Conservation (phyloP, 2,113 vertebrate genomes). For the Pionites leucogaster region DNA sequence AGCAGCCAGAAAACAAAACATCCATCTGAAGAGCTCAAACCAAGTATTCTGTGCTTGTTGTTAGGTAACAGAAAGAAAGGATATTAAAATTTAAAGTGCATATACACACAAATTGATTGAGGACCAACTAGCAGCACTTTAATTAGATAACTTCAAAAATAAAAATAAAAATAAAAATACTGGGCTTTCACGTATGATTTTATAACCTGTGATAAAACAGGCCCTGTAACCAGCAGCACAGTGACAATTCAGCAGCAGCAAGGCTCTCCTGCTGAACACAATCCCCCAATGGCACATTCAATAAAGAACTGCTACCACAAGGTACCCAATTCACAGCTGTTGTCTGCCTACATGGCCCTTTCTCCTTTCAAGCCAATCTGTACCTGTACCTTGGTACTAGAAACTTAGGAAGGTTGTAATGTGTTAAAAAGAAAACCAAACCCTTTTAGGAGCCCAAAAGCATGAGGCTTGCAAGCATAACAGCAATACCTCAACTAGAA, state of each 20-base stretch:
- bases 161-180: background rate
- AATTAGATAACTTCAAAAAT: background rate
- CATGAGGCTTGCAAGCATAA: background rate
- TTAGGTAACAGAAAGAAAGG: background rate
- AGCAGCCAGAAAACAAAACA: background rate
- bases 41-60: background rate
- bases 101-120: background rate
- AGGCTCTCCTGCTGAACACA: fast-evolving
- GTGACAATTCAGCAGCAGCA: background rate
- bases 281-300: background rate
- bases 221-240: background rate
- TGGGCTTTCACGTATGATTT: background rate
- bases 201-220: background rate
- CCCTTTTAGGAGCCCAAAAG: background rate
- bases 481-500: background rate
- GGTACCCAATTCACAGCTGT: background rate
- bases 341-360: background rate
- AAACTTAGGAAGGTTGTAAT: background rate
- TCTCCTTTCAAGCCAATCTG: fast-evolving
- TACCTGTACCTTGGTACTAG: background rate
- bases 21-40: background rate
- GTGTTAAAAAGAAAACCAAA: background rate
- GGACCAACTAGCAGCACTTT: background rate
- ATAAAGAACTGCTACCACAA: background rate
- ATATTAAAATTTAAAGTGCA: background rate